Conservation (phyloP, 1,140 invertebrate species). For the Atta cephalotes region DNA sequence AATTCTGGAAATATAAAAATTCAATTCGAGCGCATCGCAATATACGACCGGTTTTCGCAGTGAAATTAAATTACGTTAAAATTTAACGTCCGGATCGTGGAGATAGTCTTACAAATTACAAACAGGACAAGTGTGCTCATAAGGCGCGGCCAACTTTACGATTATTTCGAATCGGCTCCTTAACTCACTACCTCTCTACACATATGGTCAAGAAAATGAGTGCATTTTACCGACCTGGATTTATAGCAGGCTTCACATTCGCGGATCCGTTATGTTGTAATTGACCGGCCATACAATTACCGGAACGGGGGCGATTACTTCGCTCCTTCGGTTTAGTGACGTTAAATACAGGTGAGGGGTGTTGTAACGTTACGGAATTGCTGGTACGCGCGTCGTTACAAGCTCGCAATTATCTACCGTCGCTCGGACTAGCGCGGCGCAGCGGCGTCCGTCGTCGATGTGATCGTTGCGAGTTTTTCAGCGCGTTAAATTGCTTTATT, state of each 20-base stretch:
- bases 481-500: slow-evolving; percentile 48
- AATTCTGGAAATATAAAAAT: slow-evolving; percentile 16
- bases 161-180: slow-evolving; percentile 47
- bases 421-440: not conserved
- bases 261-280: slow-evolving; percentile 61
- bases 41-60: not conserved
- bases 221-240: slow-evolving; percentile 56
- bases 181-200: not conserved
- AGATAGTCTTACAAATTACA: slow-evolving; percentile 47
- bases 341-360: slow-evolving; percentile 61
- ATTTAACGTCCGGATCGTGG: slow-evolving; percentile 34
- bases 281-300: slow-evolving; percentile 55
- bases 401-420: slow-evolving; percentile 42
- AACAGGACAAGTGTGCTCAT: slow-evolving; percentile 31
- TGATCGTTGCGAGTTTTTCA: slow-evolving; percentile 21
- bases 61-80: slow-evolving; percentile 37
- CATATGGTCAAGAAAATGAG: slow-evolving; percentile 44
- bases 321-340: slow-evolving; percentile 55
- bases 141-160: slow-evolving; percentile 36
- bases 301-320: slow-evolving; percentile 53
- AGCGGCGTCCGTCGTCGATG: slow-evolving; percentile 2
- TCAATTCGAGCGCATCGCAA: not conserved
- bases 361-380: slow-evolving; percentile 61
- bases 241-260: slow-evolving; percentile 47
- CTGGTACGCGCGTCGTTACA: slow-evolving; percentile 43